phyloP scores from a whole-genome alignment of 2,888 invertebrate genomes.

The Strigamia crassipes region DNA sequence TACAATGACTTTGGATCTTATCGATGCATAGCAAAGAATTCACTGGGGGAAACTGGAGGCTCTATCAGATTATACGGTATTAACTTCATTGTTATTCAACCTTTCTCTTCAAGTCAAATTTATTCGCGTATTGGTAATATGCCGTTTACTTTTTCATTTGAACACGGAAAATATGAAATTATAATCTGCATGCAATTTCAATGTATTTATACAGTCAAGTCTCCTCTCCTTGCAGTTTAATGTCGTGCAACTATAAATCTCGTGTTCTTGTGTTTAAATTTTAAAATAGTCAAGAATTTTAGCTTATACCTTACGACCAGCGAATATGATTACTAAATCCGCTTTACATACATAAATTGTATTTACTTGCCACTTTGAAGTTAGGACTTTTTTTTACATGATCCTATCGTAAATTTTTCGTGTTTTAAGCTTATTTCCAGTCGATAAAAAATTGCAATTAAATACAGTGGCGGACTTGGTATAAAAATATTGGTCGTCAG shows the following conservation, averaged over 20 bases:
- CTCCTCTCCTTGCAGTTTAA: neutral
- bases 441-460: too few species aligned
- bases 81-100: conserved; percentile 43
- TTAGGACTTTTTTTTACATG: too few species aligned
- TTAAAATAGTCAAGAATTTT: too few species aligned
- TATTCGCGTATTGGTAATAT: neutral
- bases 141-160: neutral
- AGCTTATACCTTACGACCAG: too few species aligned
- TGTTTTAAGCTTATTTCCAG: too few species aligned
- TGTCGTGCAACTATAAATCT: neutral
- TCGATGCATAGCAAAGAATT: conserved; percentile 54
- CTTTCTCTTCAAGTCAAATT: neutral
- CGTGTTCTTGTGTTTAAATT: too few species aligned
- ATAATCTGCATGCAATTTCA: neutral
- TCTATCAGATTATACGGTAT: conserved; percentile 54
- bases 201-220: neutral
- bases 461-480: too few species aligned
- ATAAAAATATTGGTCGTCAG: too few species aligned
- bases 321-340: too few species aligned
- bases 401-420: too few species aligned
- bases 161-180: neutral
- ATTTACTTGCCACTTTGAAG: too few species aligned
- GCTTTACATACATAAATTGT: too few species aligned
- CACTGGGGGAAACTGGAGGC: conserved; percentile 55
- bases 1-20: conserved; percentile 55